Evolutionary conservation across 2,797 vertebrate genomes (phyloP), one percentile per base, ranked within the genome.

Genomic region (Chaenodraco wilsoni): DNA sequence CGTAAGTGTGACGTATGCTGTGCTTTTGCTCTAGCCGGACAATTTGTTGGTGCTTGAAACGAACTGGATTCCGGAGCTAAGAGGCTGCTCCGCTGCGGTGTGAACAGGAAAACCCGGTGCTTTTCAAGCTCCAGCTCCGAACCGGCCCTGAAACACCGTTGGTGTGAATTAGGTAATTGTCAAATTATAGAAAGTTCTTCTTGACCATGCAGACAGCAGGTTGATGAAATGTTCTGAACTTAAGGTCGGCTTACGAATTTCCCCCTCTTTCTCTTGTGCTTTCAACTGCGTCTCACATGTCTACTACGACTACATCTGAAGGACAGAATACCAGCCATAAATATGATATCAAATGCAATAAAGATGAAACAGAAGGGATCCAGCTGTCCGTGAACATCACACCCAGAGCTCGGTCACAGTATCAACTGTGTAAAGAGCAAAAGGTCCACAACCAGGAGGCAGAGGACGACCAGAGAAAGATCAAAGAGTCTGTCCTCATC

Each of bases 281-380:
- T 54, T 59, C 7, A 52, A 46, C 27, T 67, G 17, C 49, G 40
- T 12, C 51, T 55, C 33, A 59, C 16, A 44, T n/a, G 33, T 62
- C 60, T 23, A 31, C 60, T 19, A 31, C 3, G 9, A 51, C 8
- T 19, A 5, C 8, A 3, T 11, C 31, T 66, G 40, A 63, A 61
- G 75, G 45, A 19, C 2, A 59, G 19, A 31, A 33, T 19, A 27
- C 19, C 19, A 37, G 13, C n/a, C 33, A 31, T 4, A 68, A 17
- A 56, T 31, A 9, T 5, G 2, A 21, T 9, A 21, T 48, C 19
- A 40, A 15, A 8, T 17, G 37, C 14, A 44, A 19, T 17, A 41
- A 33, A 12, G 9, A 6, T 37, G 40, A 61, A n/a, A 15, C 10
- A 19, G 12, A 66, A 1, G 7, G 10, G 10, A 19, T 21, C 54